Conservation (phyloP, 23 tunicate genomes). For the Phallusia fumigata region DNA sequence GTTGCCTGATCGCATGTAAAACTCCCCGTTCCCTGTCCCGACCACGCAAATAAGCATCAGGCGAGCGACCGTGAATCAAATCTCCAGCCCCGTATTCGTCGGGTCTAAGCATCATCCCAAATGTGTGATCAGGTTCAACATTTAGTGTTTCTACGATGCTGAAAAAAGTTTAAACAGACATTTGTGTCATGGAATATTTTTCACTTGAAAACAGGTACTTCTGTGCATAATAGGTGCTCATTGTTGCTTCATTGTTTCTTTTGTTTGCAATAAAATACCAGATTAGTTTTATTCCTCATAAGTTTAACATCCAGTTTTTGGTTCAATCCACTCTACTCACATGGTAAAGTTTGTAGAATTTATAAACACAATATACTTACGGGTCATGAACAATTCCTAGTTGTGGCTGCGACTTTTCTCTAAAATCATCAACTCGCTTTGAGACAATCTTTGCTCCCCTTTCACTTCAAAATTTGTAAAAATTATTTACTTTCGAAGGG, state of each 20-base stretch:
- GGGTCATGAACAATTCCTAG: slow-evolving; percentile 91
- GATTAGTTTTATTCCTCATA: too few relatives aligned
- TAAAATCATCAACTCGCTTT: slow-evolving; percentile 79
- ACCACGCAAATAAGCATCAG: slow-evolving; percentile 77
- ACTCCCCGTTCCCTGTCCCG: slow-evolving; percentile 85
- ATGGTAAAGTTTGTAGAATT: neutral
- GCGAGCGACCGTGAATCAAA: slow-evolving; percentile 81
- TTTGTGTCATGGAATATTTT: too few relatives aligned
- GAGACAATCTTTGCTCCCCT: slow-evolving; percentile 84
- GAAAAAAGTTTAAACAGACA: too few relatives aligned
- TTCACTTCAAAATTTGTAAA: slow-evolving; percentile 33
- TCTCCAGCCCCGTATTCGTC: slow-evolving; percentile 98
- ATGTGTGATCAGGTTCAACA: slow-evolving; percentile 77
- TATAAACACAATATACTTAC: slow-evolving; percentile 40
- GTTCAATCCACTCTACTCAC: too few relatives aligned
- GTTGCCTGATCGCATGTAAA: slow-evolving; percentile 92
- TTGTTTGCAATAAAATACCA: too few relatives aligned
- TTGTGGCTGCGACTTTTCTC: slow-evolving; percentile 79
- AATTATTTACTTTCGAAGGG: neutral
- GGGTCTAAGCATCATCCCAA: slow-evolving; percentile 89
- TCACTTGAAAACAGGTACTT: too few relatives aligned
- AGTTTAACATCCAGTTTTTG: too few relatives aligned
- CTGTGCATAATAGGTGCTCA: too few relatives aligned
- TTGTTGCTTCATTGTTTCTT: too few relatives aligned
- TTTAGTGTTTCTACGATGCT: slow-evolving; percentile 77